Evolutionary conservation across 2,113 vertebrate species (phyloP).

Genomic region (Dicentrarchus labrax): DNA sequence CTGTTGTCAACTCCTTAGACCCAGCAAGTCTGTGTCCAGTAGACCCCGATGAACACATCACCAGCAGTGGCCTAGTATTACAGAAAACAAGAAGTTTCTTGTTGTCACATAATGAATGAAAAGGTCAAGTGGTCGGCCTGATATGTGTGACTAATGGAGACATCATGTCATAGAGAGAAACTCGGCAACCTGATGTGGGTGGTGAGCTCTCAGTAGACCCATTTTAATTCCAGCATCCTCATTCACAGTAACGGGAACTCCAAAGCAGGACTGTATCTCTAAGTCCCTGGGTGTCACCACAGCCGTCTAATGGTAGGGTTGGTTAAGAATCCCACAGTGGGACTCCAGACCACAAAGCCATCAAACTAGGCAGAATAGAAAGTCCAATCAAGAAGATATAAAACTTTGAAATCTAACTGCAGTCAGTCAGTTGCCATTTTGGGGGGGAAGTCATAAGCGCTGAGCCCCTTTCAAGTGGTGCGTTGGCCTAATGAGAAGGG

Average conservation of each 20-base stretch:
- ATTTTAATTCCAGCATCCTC: conserved; percentile 53
- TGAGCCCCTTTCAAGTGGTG: conserved; percentile 67
- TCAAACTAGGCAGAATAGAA: conserved; percentile 54
- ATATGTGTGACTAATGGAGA: conserved; percentile 69
- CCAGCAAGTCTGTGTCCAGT: background rate
- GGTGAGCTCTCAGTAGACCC: conserved; percentile 19
- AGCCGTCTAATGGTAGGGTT: conserved; percentile 45
- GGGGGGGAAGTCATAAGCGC: conserved; percentile 21
- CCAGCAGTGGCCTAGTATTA: conserved; percentile 13
- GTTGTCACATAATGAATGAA: conserved; percentile 53
- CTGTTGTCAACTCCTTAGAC: background rate
- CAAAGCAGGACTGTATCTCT: conserved; percentile 18
- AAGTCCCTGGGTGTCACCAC: conserved; percentile 36
- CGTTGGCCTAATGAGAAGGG: conserved; percentile 70
- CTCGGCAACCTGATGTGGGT: conserved; percentile 44
- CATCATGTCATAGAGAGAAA: conserved; percentile 44
- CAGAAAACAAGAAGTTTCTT: conserved; percentile 64
- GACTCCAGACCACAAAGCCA: conserved; percentile 40
- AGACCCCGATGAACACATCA: background rate
- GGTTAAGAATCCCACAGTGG: conserved; percentile 25
- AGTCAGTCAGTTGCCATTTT: conserved; percentile 47
- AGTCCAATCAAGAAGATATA: conserved; percentile 51
- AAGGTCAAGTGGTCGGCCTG: conserved; percentile 68
- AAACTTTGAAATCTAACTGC: conserved; percentile 39
- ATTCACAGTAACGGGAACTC: conserved; percentile 19